Conservation (phyloP, 2,113 vertebrate genomes). For the Fregetta grallaria region DNA sequence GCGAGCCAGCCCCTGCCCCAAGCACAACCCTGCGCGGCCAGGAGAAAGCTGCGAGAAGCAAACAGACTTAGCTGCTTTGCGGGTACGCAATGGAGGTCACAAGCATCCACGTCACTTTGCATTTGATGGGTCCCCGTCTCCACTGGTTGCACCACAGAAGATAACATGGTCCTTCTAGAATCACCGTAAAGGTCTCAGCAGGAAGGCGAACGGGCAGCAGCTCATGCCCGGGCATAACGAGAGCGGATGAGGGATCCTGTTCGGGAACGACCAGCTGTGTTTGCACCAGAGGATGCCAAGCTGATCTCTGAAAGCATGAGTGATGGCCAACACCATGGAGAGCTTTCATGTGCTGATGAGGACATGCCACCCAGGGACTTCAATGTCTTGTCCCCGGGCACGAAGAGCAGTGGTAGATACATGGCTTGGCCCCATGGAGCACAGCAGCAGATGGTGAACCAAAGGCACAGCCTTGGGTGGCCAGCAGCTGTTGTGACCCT, state of each 20-base stretch:
- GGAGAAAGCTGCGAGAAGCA: not conserved
- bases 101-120: not conserved
- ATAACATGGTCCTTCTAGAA: not conserved
- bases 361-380: not conserved
- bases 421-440: fast-evolving
- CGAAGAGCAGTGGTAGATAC: not conserved
- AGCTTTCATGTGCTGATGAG: not conserved
- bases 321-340: not conserved
- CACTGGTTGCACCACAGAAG: not conserved
- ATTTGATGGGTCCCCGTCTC: not conserved
- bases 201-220: not conserved
- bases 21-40: not conserved
- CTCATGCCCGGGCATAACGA: fast-evolving
- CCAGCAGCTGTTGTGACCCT: not conserved
- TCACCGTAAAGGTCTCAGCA: not conserved
- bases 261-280: not conserved
- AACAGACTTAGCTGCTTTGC: not conserved
- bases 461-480: fast-evolving
- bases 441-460: not conserved
- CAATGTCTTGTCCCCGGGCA: not conserved
- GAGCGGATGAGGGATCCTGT: not conserved
- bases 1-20: not conserved
- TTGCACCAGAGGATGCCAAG: not conserved
- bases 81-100: fast-evolving
- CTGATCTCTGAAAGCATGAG: not conserved